phyloP scores from a whole-genome alignment of 2,888 invertebrate species.

The Congeria kusceri region DNA sequence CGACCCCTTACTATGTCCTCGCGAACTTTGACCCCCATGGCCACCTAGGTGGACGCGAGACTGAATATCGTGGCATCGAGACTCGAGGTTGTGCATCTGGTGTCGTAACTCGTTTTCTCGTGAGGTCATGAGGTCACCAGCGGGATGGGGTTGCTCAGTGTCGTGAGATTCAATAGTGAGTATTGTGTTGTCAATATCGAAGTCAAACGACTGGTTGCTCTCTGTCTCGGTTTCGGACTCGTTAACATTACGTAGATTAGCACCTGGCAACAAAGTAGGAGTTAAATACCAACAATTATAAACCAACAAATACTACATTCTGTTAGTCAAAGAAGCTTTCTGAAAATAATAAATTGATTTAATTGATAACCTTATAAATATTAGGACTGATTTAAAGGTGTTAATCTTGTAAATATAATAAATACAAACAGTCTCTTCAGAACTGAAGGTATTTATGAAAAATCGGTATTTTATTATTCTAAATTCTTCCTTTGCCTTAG shows the following conservation, averaged over 20 bases:
- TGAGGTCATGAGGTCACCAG: conserved; percentile 53
- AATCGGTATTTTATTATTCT: too few relatives aligned
- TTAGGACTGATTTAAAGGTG: too few relatives aligned
- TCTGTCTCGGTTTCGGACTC: conserved; percentile 75
- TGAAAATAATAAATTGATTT: too few relatives aligned
- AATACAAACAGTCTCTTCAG: too few relatives aligned
- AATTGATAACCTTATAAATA: too few relatives aligned
- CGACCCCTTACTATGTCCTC: conserved; percentile 28
- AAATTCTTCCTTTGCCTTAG: too few relatives aligned
- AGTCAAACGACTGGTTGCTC: conserved; percentile 72
- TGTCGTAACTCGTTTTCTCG: conserved; percentile 68
- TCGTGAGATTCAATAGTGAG: conserved; percentile 77
- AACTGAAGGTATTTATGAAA: too few relatives aligned
- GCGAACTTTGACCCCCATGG: conserved; percentile 43
- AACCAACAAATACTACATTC: too few relatives aligned
- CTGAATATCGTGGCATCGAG: conserved; percentile 79
- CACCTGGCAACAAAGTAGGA: conserved; percentile 35
- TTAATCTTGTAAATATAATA: too few relatives aligned
- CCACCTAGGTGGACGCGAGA: conserved; percentile 70
- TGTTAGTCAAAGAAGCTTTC: too few relatives aligned
- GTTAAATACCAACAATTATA: too few relatives aligned
- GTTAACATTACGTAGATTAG: conserved; percentile 59
- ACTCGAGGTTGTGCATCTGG: conserved; percentile 78
- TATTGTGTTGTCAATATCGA: conserved; percentile 79
- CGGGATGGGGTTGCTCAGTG: conserved; percentile 62